Base-by-base conservation (phyloP, 1,140 invertebrate species). In the Amyelois transitella region DNA sequence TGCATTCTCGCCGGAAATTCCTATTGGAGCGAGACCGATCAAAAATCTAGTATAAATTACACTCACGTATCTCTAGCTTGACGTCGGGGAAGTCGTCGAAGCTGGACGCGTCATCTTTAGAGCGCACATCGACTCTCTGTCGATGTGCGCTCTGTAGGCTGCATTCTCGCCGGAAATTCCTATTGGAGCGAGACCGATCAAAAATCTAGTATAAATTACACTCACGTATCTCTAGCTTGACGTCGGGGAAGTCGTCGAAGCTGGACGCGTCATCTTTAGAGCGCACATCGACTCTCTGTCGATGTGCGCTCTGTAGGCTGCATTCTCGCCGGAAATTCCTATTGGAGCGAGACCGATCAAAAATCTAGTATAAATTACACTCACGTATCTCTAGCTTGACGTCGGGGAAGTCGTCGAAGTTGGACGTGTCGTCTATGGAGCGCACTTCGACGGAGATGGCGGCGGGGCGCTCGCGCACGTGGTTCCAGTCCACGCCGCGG, bases 81-180 rank as follows among this genome's bases (percentile, higher is more conserved):
- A 98, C 97, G 88, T 99, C 97, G 10, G 98, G 98, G 90, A 99
- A 99, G 69, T 99, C 98, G 90, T 99, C 99, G 89, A 99, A 99
- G 90, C 99, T 99, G 59, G 98, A 99, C 43, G 99, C 99, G 86
- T 99, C 99, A 81, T 98, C 96, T 64, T 98, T 97, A 52, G 95
- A 95, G 75, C 93, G 92, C 58, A 99, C 96, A 81, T 98, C 96
- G 21, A 99, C 96, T n/a, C n/a, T n/a, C n/a, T n/a, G n/a, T n/a
- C n/a, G n/a, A n/a, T n/a, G n/a, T n/a, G n/a, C n/a, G n/a, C n/a
- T n/a, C n/a, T n/a, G n/a, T n/a, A n/a, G n/a, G n/a, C n/a, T n/a
- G n/a, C n/a, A n/a, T n/a, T n/a, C n/a, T n/a, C n/a, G n/a, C n/a
- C n/a, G n/a, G n/a, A n/a, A n/a, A n/a, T n/a, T n/a, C n/a, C n/a